These are phyloP conservation scores for Mustela lutreola DNA, from an alignment of 2,113 vertebrate genomes.

Conservation along the genomic window DNA sequence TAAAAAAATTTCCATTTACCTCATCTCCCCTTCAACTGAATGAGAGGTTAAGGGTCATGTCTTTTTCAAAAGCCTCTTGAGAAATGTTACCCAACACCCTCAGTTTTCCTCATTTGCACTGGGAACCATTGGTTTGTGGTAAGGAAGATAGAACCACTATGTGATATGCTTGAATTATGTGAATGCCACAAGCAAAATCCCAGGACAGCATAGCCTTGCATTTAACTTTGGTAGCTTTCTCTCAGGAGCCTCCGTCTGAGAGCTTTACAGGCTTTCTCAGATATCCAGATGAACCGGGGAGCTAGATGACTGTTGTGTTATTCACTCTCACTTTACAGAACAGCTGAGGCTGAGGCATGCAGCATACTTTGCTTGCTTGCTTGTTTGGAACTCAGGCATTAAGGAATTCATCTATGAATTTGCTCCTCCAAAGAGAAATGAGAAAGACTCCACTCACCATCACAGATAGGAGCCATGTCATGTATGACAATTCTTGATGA, in stretches of 20 bases:
- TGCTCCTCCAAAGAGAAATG: background rate
- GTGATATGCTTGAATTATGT: background rate
- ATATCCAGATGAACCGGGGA: accelerated
- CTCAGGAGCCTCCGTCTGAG: background rate
- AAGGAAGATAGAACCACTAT: background rate
- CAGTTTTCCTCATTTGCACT: background rate
- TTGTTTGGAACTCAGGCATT: background rate
- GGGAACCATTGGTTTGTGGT: background rate
- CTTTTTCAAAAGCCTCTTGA: conserved; percentile 50
- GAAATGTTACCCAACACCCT: background rate
- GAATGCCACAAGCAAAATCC: background rate
- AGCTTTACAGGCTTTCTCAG: background rate
- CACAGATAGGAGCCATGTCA: background rate
- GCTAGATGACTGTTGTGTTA: background rate
- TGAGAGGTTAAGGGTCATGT: background rate
- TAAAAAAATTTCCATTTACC: background rate
- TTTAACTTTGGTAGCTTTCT: background rate
- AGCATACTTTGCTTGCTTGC: background rate
- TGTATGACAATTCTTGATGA: background rate
- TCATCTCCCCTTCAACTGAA: background rate
- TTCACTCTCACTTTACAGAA: background rate
- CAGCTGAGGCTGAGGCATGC: background rate
- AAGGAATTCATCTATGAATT: conserved; percentile 28
- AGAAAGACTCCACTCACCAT: background rate
- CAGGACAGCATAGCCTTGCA: background rate